phyloP scores from a whole-genome alignment of 2,888 invertebrate species.

The Blera fallax region DNA sequence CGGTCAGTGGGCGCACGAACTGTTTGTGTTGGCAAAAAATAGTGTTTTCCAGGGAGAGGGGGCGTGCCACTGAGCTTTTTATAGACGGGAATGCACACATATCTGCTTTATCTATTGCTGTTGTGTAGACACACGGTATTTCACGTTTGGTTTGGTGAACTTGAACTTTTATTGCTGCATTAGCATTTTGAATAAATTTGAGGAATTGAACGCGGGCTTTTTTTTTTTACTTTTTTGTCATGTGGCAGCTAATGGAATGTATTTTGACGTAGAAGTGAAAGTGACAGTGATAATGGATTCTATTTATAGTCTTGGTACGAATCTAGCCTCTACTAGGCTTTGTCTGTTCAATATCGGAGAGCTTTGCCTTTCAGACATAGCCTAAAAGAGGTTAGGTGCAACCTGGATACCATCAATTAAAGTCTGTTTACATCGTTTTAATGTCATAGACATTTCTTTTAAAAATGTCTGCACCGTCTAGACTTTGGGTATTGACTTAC shows the following conservation, averaged over 20 bases:
- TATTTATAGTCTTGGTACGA: conserved; percentile 76
- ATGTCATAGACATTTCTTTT: not conserved
- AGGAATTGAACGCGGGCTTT: not conserved
- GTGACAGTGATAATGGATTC: conserved; percentile 47
- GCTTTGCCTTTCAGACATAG: conserved; percentile 83
- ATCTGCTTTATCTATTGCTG: conserved; percentile 9
- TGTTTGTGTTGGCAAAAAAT: conserved; percentile 29
- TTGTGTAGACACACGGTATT: conserved; percentile 5
- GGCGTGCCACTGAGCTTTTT: conserved; percentile 55
- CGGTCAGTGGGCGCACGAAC: conserved; percentile 72
- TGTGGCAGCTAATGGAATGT: conserved; percentile 36
- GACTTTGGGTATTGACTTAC: not conserved
- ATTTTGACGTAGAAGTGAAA: conserved; percentile 50
- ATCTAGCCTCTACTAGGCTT: conserved; percentile 86
- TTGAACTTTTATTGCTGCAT: conserved; percentile 77
- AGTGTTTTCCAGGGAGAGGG: conserved; percentile 31
- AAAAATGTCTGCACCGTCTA: not conserved
- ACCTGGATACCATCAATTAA: conserved; percentile 76
- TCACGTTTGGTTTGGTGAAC: conserved; percentile 76
- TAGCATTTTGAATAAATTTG: conserved; percentile 38
- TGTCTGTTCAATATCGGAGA: conserved; percentile 82
- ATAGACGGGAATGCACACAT: not conserved
- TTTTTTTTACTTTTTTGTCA: conserved; percentile 20
- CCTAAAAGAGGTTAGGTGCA: conserved; percentile 86
- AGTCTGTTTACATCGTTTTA: not conserved